Base-by-base conservation (phyloP, 2,797 vertebrate species). In the Euthynnus affinis region DNA sequence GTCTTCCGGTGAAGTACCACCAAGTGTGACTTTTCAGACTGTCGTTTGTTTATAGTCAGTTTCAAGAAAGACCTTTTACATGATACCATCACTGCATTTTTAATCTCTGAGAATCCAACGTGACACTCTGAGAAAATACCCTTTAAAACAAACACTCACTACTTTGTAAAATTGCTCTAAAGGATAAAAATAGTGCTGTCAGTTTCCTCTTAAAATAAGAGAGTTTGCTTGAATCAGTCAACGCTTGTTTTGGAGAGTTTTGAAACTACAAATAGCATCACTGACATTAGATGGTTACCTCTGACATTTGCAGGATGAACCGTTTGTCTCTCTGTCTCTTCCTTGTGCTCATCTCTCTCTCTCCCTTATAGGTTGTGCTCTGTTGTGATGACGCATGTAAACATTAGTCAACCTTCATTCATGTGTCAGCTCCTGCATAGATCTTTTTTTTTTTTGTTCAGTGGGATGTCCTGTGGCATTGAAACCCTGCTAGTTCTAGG, bases 231-330 rank as follows among this genome's bases (percentile, higher is more conserved):
- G 42, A 65, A 44, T 73, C 71, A 12, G 55, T 58, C 64, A 52
- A 52, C 17, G 6, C 61, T 51, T 59, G 15, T 76, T 76, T 60
- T 18, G 64, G 12, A 25, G 74, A 61, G 42, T 42, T 52, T 29
- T 27, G 63, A 71, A 71, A 73, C 86, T 29, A 27, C 6, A 22
- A 84, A 86, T 80, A 82, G 85, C 86, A 56, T 71, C 59, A 5
- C 61, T 81, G 80, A 77, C 88, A 85, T 89, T 76, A 71, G 46
- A 78, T 25, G 42, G 42, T 80, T 84, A 85, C 76, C 85, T 76
- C 76, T 91, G 91, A 90, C 90, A 89, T 93, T 93, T 92, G 22
- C 61, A 73, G 71, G 56, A 73, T 87, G 81, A 86, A 77, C 87
- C 69, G 82, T 86, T 90, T 90, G 65, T 78, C 65, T 71, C 71